Percentiles rank a stretch among this genome's conserved stretches.
These are phyloP conservation scores for Ceratina calcarata DNA, from an alignment of 1,140 invertebrate species.

Conservation along the genomic window DNA sequence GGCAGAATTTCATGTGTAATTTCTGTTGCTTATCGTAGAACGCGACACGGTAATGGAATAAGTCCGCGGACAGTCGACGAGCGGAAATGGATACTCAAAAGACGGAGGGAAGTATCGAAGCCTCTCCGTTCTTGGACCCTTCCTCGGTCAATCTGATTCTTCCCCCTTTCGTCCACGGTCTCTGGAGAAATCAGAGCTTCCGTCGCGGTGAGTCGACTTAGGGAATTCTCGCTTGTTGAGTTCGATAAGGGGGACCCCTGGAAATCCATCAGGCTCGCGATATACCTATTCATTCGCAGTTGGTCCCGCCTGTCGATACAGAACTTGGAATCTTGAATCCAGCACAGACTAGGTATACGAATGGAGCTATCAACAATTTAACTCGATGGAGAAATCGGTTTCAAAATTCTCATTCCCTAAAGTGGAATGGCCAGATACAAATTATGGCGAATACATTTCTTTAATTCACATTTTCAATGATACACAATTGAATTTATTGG, in stretches of 20 bases:
- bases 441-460: no score
- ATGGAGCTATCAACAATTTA: no score
- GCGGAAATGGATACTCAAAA: background rate
- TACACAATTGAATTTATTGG: no score
- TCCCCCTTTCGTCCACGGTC: background rate
- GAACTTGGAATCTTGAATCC: no score
- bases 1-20: background rate
- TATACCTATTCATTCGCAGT: slow-evolving; percentile 27
- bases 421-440: no score
- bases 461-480: no score
- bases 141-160: slow-evolving; percentile 28
- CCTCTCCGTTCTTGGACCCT: slow-evolving; percentile 17
- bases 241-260: slow-evolving; percentile 34
- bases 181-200: slow-evolving; percentile 41
- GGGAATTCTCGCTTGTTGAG: slow-evolving; percentile 35
- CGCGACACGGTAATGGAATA: background rate
- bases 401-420: no score
- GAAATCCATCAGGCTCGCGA: slow-evolving; percentile 27
- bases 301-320: background rate
- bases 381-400: no score
- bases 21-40: no score
- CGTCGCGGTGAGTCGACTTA: slow-evolving; percentile 13
- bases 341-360: no score
- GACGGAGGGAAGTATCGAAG: slow-evolving; percentile 2
- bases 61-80: background rate